phyloP scores from a whole-genome alignment of 2,113 vertebrate species.

The Xiphias gladius region DNA sequence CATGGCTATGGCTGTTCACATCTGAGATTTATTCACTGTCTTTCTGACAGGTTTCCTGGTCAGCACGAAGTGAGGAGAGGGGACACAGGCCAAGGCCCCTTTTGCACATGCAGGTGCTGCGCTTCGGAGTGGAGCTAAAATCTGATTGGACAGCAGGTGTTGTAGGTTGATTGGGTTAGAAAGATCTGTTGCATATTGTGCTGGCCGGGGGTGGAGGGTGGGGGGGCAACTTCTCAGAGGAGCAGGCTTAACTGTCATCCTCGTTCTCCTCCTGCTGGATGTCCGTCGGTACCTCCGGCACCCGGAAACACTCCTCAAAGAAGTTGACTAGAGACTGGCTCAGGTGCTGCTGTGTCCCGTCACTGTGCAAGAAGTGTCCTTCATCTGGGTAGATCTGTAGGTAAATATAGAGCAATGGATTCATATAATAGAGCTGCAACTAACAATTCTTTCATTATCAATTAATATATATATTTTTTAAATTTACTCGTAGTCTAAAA shows the following conservation, averaged over 20 bases:
- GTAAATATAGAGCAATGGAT: not conserved
- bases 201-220: too few species aligned
- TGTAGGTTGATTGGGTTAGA: slow-evolving; percentile 53
- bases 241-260: slow-evolving; percentile 88
- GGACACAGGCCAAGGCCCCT: slow-evolving; percentile 27
- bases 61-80: slow-evolving; percentile 29
- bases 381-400: slow-evolving; percentile 96
- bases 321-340: slow-evolving; percentile 93
- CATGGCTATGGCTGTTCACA: slow-evolving; percentile 17
- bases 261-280: slow-evolving; percentile 87
- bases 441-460: not conserved
- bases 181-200: slow-evolving; percentile 87
- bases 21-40: slow-evolving; percentile 39
- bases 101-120: slow-evolving; percentile 70
- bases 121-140: slow-evolving; percentile 49
- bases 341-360: slow-evolving; percentile 88
- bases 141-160: slow-evolving; percentile 48
- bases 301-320: slow-evolving; percentile 93
- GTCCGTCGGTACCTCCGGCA: slow-evolving; percentile 84
- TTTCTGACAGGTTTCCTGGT: slow-evolving; percentile 38
- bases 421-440: not conserved
- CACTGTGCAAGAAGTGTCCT: slow-evolving; percentile 90
- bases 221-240: slow-evolving; percentile 5
- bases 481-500: not conserved
- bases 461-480: not conserved